These are phyloP conservation scores for Carcina quercana DNA, from an alignment of 2,888 invertebrate genomes.

Conservation along the genomic window DNA sequence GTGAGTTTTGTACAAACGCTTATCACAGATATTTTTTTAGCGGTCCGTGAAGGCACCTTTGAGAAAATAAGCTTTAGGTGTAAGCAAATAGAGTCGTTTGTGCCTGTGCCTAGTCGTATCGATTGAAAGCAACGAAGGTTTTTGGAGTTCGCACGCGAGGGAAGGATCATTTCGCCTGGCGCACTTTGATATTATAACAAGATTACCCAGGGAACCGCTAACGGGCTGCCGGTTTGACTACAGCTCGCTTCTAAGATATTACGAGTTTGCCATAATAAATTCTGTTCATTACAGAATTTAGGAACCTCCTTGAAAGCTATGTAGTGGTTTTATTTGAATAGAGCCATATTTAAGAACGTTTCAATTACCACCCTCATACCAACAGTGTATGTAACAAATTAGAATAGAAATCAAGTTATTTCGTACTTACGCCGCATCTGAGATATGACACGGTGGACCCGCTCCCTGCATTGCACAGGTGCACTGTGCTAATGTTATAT, in stretches of 20 bases:
- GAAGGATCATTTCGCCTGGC: slow-evolving; percentile 51
- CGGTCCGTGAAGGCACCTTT: slow-evolving; percentile 27
- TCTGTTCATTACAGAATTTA: slow-evolving; percentile 5
- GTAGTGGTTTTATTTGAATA: too few relatives aligned
- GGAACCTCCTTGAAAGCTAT: too few relatives aligned
- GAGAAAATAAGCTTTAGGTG: slow-evolving; percentile 45
- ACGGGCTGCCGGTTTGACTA: slow-evolving; percentile 28
- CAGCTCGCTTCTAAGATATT: slow-evolving; percentile 19
- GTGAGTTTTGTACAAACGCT: slow-evolving; percentile 35
- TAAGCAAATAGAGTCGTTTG: slow-evolving; percentile 52
- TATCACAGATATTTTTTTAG: slow-evolving; percentile 42
- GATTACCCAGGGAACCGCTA: slow-evolving; percentile 44
- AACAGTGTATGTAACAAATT: too few relatives aligned
- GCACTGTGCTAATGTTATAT: too few relatives aligned
- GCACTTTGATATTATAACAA: slow-evolving; percentile 53
- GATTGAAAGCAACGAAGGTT: slow-evolving; percentile 53
- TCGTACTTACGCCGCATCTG: too few relatives aligned
- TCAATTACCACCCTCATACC: too few relatives aligned
- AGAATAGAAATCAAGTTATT: too few relatives aligned
- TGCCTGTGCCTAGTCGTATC: slow-evolving; percentile 47
- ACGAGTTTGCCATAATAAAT: slow-evolving; percentile 20
- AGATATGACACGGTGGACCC: too few relatives aligned
- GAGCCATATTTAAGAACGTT: too few relatives aligned
- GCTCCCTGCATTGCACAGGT: too few relatives aligned
- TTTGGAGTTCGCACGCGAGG: slow-evolving; percentile 58